Evolutionary conservation across 1,140 invertebrate genomes (phyloP).

Genomic region (Zophobas morio): DNA sequence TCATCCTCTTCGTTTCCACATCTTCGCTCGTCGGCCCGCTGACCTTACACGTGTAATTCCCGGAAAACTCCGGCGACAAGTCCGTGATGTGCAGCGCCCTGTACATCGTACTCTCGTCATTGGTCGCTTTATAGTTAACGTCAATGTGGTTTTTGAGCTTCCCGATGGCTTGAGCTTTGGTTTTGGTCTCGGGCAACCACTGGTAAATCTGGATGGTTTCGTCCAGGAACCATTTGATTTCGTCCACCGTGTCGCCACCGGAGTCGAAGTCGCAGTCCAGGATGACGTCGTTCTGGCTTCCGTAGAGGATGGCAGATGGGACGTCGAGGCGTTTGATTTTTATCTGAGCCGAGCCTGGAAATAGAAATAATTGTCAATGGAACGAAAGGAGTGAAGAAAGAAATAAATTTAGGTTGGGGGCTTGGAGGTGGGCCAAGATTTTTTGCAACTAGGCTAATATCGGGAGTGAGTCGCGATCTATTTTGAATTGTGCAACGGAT

Average conservation of each 20-base stretch:
- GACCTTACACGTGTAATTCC: conserved; percentile 63
- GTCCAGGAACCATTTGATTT: conserved; percentile 62
- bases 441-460: conserved; percentile 14
- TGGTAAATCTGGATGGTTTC: conserved; percentile 60
- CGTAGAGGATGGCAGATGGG: conserved; percentile 54
- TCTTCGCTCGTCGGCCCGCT: conserved; percentile 52
- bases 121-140: conserved; percentile 52
- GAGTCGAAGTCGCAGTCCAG: conserved; percentile 61
- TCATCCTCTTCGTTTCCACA: conserved; percentile 52
- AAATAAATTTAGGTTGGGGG: not conserved
- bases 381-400: not conserved
- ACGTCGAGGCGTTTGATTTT: conserved; percentile 59
- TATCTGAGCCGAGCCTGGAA: conserved; percentile 56
- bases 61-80: conserved; percentile 54
- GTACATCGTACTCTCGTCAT: conserved; percentile 55
- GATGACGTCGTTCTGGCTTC: conserved; percentile 50
- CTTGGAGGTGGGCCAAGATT: conserved; percentile 4
- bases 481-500: conserved; percentile 9
- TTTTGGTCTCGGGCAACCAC: conserved; percentile 56
- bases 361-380: conserved; percentile 31
- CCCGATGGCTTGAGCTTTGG: conserved; percentile 45
- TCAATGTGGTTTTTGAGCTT: conserved; percentile 57
- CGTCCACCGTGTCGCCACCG: conserved; percentile 51
- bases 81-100: conserved; percentile 59
- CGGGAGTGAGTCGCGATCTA: conserved; percentile 5